Evolutionary conservation across 2,113 vertebrate species (phyloP).

Genomic region (Apodemus speciosus): DNA sequence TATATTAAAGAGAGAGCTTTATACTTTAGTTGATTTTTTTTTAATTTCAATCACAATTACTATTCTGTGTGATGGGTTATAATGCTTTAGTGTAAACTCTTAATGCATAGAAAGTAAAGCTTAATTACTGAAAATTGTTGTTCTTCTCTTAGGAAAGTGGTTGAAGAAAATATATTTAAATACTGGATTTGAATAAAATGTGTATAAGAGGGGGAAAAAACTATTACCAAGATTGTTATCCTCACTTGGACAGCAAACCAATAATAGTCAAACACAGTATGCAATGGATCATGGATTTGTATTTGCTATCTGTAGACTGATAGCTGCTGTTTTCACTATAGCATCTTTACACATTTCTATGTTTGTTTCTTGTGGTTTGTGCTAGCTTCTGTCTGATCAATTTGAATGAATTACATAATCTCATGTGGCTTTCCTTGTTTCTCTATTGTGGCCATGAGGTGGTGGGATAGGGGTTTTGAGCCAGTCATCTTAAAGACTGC

Average conservation of each 20-base stretch:
- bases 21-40: neutral
- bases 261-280: neutral
- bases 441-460: neutral
- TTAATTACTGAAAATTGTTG: neutral
- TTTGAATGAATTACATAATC: neutral
- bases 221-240: neutral
- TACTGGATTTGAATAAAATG: neutral
- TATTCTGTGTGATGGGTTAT: neutral
- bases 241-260: neutral
- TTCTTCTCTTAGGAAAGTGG: neutral
- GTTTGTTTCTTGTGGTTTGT: neutral
- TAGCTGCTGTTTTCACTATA: neutral
- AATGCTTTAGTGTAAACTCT: neutral
- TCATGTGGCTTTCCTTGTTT: neutral
- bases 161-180: neutral
- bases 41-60: neutral
- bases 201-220: neutral
- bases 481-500: neutral
- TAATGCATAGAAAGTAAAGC: neutral
- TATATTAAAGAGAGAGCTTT: neutral
- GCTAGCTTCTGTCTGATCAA: accelerated
- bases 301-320: neutral
- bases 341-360: neutral
- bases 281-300: neutral
- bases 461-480: neutral